Conservation (phyloP, 1,140 invertebrate species). For the Bombus impatiens region DNA sequence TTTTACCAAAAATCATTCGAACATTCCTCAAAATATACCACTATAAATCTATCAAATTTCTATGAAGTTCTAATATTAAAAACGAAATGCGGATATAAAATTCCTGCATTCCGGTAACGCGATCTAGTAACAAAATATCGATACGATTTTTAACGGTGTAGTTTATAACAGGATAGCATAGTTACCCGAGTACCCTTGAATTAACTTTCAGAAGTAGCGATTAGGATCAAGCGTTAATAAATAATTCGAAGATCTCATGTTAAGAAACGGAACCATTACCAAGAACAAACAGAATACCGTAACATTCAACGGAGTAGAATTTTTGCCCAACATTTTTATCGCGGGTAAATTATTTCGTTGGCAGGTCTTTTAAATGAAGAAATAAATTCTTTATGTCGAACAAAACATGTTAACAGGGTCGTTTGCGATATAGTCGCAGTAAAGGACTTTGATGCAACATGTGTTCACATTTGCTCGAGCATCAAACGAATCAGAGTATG, state of each 20-base stretch:
- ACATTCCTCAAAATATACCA: no score
- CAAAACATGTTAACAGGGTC: no score
- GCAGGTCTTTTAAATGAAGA: not conserved
- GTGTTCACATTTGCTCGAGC: not conserved
- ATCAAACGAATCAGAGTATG: constrained; percentile 44
- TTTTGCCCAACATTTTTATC: not conserved
- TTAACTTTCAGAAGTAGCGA: not conserved
- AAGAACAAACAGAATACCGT: constrained; percentile 10
- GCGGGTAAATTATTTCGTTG: not conserved
- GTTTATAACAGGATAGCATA: not conserved
- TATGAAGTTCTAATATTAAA: not conserved
- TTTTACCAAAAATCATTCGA: no score
- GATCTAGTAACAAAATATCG: not conserved
- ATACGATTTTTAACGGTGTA: not conserved
- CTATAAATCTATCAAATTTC: no score
- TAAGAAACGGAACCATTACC: not conserved
- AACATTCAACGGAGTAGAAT: not conserved
- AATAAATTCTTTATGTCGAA: not conserved
- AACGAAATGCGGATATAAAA: not conserved
- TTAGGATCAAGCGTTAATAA: not conserved
- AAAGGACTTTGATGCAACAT: not conserved
- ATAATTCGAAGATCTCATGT: not conserved
- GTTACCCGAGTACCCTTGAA: not conserved
- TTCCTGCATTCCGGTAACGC: not conserved
- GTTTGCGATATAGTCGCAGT: not conserved